phyloP scores from a whole-genome alignment of 2,888 invertebrate species.

The Sepiola atlantica region DNA sequence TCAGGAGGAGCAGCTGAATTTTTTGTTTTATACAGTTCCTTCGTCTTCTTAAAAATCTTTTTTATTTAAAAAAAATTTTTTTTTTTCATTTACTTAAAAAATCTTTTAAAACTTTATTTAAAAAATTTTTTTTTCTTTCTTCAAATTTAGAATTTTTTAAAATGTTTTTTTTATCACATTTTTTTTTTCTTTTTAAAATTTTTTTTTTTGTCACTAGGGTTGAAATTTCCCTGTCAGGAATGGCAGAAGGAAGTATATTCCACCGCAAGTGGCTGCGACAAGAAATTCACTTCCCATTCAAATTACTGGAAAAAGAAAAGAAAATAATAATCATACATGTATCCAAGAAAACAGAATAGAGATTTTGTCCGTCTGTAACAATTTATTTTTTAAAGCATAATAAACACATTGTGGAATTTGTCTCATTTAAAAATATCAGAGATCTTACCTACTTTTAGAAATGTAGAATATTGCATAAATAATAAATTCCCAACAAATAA shows the following conservation, averaged over 20 bases:
- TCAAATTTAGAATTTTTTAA: background rate
- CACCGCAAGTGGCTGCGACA: background rate
- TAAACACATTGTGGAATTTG: too few species aligned
- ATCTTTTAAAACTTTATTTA: background rate
- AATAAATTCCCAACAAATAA: too few species aligned
- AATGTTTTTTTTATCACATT: background rate
- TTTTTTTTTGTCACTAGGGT: background rate
- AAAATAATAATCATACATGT: background rate
- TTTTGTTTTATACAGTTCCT: background rate
- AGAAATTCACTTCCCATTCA: constrained; percentile 15
- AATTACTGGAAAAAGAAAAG: background rate
- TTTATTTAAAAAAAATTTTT: background rate
- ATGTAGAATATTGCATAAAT: too few species aligned
- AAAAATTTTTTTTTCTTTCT: background rate
- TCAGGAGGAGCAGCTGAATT: constrained; percentile 6
- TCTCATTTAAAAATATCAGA: too few species aligned
- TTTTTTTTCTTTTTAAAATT: background rate
- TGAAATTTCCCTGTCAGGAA: constrained; percentile 16
- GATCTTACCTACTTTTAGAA: too few species aligned
- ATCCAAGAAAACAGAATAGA: too few species aligned
- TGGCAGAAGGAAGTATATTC: background rate
- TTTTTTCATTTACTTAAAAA: background rate
- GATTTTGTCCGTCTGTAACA: too few species aligned
- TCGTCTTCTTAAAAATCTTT: background rate
- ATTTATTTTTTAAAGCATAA: too few species aligned